Evolutionary conservation across 2,113 vertebrate species (phyloP).

Genomic region (Microcebus lehilahytsara): DNA sequence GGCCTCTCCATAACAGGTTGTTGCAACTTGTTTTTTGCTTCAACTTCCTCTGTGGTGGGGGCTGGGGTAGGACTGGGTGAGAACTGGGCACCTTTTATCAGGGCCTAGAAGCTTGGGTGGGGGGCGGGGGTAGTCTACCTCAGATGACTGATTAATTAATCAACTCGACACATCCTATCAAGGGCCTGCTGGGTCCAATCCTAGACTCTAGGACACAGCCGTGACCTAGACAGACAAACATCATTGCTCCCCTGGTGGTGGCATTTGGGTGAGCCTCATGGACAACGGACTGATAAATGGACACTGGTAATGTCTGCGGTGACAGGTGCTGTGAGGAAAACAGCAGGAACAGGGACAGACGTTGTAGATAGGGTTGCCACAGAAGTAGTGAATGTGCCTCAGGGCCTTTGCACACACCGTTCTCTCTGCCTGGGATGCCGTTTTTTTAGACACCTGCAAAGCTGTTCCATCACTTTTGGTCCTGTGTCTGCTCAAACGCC

Average conservation of each 20-base stretch:
- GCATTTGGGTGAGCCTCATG: neutral
- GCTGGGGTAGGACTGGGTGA: neutral
- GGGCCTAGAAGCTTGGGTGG: neutral
- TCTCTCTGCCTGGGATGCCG: neutral
- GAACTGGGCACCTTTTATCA: neutral
- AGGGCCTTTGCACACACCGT: neutral
- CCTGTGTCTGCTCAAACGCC: neutral
- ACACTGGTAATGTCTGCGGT: rapidly evolving
- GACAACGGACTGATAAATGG: neutral
- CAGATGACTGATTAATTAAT: neutral
- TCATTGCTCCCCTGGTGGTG: neutral
- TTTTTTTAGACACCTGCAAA: neutral
- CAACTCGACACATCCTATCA: neutral
- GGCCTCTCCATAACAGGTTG: conserved; percentile 1
- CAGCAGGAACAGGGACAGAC: neutral
- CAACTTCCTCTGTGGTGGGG: conserved; percentile 45
- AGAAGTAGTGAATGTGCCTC: neutral
- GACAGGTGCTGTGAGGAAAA: neutral
- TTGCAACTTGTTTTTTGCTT: conserved; percentile 27
- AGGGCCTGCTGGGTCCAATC: neutral
- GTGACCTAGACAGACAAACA: neutral
- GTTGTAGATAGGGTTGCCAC: neutral
- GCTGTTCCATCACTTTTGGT: neutral
- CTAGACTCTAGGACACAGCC: neutral
- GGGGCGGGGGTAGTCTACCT: neutral